phyloP scores from a whole-genome alignment of 1,140 invertebrate species.

The Magallana angulata region DNA sequence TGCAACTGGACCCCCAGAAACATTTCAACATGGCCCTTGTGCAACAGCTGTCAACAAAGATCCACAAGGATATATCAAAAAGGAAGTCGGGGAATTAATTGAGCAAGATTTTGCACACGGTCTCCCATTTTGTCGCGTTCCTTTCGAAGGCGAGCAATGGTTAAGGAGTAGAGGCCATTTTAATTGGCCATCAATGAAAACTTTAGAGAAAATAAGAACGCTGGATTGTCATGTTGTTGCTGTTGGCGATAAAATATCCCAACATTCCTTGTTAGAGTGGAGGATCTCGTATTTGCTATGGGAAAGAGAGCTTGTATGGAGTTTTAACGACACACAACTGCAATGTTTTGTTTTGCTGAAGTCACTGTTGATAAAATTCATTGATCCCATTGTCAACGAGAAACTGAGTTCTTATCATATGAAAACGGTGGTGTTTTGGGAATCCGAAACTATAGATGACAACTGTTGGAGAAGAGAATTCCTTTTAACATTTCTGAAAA shows the following conservation, averaged over 20 bases:
- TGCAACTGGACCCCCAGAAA: background rate
- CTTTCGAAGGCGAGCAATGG: constrained; percentile 8
- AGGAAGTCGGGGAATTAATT: background rate
- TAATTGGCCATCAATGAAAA: constrained; percentile 33
- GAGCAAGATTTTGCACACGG: constrained; percentile 38
- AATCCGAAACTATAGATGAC: constrained; percentile 12
- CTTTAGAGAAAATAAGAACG: constrained; percentile 28
- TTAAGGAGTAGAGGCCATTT: background rate
- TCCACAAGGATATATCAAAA: constrained; percentile 24
- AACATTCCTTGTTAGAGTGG: constrained; percentile 29
- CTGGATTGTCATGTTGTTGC: constrained; percentile 36
- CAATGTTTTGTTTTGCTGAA: constrained; percentile 45
- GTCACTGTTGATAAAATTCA: background rate
- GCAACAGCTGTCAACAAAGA: constrained; percentile 21
- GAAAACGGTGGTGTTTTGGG: constrained; percentile 45
- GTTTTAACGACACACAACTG: constrained; percentile 42
- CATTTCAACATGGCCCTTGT: constrained; percentile 41
- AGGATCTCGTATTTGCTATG: constrained; percentile 29
- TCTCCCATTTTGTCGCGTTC: background rate
- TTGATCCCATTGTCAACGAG: constrained; percentile 6
- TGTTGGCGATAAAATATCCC: constrained; percentile 35
- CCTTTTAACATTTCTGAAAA: background rate
- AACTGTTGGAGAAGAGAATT: constrained; percentile 20
- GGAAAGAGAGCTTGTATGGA: constrained; percentile 34
- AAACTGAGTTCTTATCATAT: constrained; percentile 43